Conservation (phyloP, 2,888 invertebrate genomes). For the Tenthredo mesomela region DNA sequence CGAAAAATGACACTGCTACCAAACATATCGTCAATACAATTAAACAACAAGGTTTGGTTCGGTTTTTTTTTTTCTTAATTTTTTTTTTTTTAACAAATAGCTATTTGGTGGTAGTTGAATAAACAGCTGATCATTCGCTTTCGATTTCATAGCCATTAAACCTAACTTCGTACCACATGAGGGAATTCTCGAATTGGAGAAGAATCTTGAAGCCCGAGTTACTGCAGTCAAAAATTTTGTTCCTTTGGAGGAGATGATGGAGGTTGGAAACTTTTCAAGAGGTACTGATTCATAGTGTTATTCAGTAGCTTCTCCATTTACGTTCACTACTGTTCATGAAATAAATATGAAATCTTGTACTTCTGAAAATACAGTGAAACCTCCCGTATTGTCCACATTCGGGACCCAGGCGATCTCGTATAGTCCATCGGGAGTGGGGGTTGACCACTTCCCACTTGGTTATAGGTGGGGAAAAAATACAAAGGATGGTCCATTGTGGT, state of each 20-base stretch:
- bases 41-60: not conserved
- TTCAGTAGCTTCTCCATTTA: not conserved
- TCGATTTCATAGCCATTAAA: not conserved
- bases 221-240: not conserved
- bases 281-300: not conserved
- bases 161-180: not conserved
- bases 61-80: not conserved
- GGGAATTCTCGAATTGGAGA: not conserved
- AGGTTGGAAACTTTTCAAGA: not conserved
- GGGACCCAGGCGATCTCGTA: too few species aligned
- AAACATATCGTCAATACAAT: not conserved
- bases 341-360: not conserved
- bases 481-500: too few species aligned
- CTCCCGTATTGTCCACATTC: too few species aligned
- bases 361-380: too few species aligned
- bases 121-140: not conserved
- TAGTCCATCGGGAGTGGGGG: too few species aligned
- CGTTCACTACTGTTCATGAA: not conserved
- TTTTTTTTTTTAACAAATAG: not conserved
- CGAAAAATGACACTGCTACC: not conserved
- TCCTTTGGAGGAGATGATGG: not conserved
- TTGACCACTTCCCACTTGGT: too few species aligned
- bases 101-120: not conserved
- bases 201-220: not conserved
- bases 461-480: too few species aligned